Conservation (phyloP, 2,797 vertebrate species). For the Eulemur mongoz region DNA sequence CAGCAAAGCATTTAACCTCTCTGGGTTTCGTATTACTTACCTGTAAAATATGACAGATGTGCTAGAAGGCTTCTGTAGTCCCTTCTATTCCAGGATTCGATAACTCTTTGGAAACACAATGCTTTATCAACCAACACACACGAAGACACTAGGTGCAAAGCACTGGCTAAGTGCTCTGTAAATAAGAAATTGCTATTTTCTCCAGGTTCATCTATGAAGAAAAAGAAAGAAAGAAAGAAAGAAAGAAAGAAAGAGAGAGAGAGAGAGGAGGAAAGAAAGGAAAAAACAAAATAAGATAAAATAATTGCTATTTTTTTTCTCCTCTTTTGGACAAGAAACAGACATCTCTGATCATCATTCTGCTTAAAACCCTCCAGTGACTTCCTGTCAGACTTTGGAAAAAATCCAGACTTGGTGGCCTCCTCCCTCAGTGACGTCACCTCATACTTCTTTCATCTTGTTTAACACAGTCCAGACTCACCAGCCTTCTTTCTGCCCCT, state of each 20-base stretch:
- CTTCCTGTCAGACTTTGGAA: background rate
- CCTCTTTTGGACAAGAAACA: background rate
- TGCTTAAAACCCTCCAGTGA: background rate
- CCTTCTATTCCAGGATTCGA: background rate
- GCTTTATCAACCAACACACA: background rate
- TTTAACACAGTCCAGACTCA: background rate
- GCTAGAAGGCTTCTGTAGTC: background rate
- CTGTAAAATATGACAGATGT: background rate
- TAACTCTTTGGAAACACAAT: background rate
- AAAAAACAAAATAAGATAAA: too few relatives aligned
- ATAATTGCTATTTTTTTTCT: background rate
- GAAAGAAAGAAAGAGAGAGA: too few relatives aligned
- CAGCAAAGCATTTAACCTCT: background rate
- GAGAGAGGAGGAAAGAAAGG: background rate
- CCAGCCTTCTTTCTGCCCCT: background rate
- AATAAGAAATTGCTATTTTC: background rate
- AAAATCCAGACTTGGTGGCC: background rate
- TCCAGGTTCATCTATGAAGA: background rate
- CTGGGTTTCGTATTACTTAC: background rate
- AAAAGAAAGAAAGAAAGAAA: background rate
- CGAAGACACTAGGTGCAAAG: background rate
- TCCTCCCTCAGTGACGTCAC: background rate
- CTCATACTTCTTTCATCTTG: background rate
- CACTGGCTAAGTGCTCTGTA: background rate
- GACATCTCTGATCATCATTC: background rate